Conservation (phyloP, 2,113 vertebrate species). For the Spilogale gracilis region DNA sequence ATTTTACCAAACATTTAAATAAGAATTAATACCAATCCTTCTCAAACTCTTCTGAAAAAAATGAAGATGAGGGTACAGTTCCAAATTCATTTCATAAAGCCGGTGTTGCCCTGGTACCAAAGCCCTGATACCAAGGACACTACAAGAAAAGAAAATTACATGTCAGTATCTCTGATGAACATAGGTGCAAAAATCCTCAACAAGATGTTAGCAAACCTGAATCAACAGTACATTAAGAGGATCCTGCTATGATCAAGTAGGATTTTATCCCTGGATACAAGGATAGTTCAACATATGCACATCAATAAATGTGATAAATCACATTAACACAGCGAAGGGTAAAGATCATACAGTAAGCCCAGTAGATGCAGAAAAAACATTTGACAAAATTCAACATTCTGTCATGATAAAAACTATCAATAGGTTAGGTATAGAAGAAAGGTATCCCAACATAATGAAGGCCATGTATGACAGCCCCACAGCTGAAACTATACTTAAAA, state of each 20-base stretch:
- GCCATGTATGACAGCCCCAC: neutral
- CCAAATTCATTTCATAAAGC: neutral
- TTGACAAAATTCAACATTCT: constrained; percentile 6
- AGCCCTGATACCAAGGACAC: neutral
- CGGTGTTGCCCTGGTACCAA: neutral
- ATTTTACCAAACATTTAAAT: neutral
- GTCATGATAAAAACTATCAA: neutral
- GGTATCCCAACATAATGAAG: neutral
- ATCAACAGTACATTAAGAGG: neutral
- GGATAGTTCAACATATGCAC: neutral
- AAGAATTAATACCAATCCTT: neutral
- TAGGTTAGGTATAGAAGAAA: neutral
- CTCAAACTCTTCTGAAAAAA: neutral
- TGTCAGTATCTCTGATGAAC: neutral
- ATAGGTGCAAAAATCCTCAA: neutral
- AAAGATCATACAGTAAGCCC: neutral
- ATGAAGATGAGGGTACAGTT: neutral
- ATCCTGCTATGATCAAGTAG: neutral
- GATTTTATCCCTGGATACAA: neutral
- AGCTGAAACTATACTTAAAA: neutral
- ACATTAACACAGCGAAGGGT: neutral
- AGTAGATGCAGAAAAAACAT: neutral
- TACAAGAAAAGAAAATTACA: neutral
- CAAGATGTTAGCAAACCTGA: neutral
- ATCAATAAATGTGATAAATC: neutral